These are phyloP conservation scores for Geodia barretti DNA, from an alignment of 37 sponge, comb jelly and placozoan species.

Conservation along the genomic window DNA sequence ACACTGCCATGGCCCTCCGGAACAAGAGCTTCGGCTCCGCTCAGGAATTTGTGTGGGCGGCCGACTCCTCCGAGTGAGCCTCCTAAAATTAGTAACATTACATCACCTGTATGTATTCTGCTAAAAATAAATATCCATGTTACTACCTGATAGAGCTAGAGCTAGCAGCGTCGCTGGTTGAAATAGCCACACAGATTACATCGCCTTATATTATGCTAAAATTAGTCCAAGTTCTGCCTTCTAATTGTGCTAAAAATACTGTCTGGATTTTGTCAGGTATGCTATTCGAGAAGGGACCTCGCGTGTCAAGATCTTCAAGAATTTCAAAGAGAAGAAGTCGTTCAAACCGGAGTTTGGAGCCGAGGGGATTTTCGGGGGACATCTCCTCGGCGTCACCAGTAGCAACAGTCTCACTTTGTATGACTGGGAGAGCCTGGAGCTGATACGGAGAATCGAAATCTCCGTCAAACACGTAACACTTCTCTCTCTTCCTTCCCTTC, in stretches of 20 bases:
- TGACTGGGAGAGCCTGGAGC: constrained; percentile 89
- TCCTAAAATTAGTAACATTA: background rate
- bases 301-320: constrained; percentile 93
- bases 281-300: constrained; percentile 75
- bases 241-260: background rate
- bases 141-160: no score
- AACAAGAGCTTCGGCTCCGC: constrained; percentile 97
- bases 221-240: no score
- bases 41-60: constrained; percentile 98
- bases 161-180: no score
- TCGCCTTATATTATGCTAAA: no score
- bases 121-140: background rate
- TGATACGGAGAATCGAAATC: constrained; percentile 85
- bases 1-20: constrained; percentile 97
- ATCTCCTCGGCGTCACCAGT: constrained; percentile 75
- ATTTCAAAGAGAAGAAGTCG: constrained; percentile 93
- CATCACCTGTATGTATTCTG: background rate
- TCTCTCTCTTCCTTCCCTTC: background rate
- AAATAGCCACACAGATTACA: no score
- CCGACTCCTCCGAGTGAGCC: constrained; percentile 87
- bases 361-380: constrained; percentile 96
- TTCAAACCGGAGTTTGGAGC: constrained; percentile 94
- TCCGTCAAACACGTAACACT: constrained; percentile 64
- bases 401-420: constrained; percentile 76
- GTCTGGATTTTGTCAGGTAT: constrained; percentile 61